Percentiles rank a stretch among this genome's conserved stretches.
Conservation (phyloP, 2,888 invertebrate species). For the Sesia apiformis region DNA sequence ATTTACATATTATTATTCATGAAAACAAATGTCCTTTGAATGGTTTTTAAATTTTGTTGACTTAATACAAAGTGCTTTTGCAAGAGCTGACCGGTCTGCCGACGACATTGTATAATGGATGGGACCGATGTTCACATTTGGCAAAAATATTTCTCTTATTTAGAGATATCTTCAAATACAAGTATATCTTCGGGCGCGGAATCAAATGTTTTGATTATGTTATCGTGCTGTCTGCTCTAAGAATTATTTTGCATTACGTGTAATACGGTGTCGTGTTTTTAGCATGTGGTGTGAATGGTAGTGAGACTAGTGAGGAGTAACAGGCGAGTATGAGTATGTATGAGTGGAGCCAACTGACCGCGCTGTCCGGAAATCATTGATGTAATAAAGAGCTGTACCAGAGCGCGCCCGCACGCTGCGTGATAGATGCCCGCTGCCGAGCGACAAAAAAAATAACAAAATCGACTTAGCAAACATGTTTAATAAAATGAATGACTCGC, state of each 20-base stretch:
- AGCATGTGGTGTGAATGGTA: no score
- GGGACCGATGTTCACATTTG: slow-evolving; percentile 32
- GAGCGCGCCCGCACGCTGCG: slow-evolving; percentile 69
- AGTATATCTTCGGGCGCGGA: slow-evolving; percentile 18
- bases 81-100: slow-evolving; percentile 54
- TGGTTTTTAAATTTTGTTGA: slow-evolving; percentile 66
- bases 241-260: no score
- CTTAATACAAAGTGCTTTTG: slow-evolving; percentile 66
- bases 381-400: slow-evolving; percentile 63
- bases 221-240: not conserved
- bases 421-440: slow-evolving; percentile 63
- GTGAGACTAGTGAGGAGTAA: not conserved
- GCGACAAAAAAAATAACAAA: slow-evolving; percentile 68
- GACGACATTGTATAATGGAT: slow-evolving; percentile 51
- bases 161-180: slow-evolving; percentile 28
- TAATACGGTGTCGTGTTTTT: no score
- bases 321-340: not conserved
- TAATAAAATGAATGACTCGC: slow-evolving; percentile 71
- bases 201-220: slow-evolving; percentile 5
- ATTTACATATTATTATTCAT: slow-evolving; percentile 68
- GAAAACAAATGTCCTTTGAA: slow-evolving; percentile 66
- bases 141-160: slow-evolving; percentile 55
- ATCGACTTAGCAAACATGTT: slow-evolving; percentile 73
- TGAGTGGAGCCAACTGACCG: not conserved
- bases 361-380: slow-evolving; percentile 64